A percentile compares a stretch with the other conserved stretches of the same genome.
Conservation (phyloP, 2,113 vertebrate species). For the Sinocyclocheilus anshuiensis region DNA sequence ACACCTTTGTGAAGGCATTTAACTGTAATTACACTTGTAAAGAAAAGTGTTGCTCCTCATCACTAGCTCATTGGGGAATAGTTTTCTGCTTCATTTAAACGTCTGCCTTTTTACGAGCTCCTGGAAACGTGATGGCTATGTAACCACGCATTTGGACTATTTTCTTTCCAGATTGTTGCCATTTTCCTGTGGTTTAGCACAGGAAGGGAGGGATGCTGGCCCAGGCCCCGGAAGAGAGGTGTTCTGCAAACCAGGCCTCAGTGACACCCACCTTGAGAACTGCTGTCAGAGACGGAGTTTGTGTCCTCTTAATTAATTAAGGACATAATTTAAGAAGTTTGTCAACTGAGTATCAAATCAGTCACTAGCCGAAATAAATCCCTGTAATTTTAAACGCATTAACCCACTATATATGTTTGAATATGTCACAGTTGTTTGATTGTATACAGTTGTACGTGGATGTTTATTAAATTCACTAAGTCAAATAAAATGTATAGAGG, state of each 20-base stretch:
- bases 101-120: constrained; percentile 69
- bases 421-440: not conserved
- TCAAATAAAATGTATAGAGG: not conserved
- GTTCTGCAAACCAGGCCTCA: constrained; percentile 53
- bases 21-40: constrained; percentile 72
- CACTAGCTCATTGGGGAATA: constrained; percentile 68
- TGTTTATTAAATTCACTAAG: not conserved
- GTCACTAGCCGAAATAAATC: not conserved
- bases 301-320: not conserved
- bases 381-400: not conserved
- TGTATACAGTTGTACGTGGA: too few species aligned
- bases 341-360: not conserved
- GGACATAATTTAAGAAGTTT: not conserved
- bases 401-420: not conserved
- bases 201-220: constrained; percentile 58
- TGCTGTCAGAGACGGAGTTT: constrained; percentile 17
- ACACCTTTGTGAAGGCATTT: constrained; percentile 75
- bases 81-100: constrained; percentile 76
- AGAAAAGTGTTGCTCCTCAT: constrained; percentile 67
- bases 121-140: constrained; percentile 63
- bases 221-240: constrained; percentile 61
- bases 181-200: constrained; percentile 59
- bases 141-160: constrained; percentile 56
- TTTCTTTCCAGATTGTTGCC: constrained; percentile 63
- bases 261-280: constrained; percentile 36